Evolutionary conservation across 2,113 vertebrate genomes (phyloP), one percentile per base, ranked within the genome.

Genomic region (Burhinus bistriatus): DNA sequence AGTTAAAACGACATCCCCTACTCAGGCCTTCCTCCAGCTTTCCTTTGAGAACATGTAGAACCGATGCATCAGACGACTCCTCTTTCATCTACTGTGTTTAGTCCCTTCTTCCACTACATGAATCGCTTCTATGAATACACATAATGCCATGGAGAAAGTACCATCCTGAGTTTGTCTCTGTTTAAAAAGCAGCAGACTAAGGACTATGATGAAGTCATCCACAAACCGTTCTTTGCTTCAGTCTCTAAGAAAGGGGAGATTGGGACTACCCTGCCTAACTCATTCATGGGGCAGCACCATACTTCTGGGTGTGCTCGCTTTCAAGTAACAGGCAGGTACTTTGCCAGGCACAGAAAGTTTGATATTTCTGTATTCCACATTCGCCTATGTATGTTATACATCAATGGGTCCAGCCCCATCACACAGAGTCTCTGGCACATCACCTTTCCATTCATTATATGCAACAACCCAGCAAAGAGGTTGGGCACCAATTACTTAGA

Each of bases 401-500:
- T 25, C 19, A 88, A 51, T 2, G 10, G 47, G 2, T 51, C 23
- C 57, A 64, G 61, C 20, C 57, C 38, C 44, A 83, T 4, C 59
- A 59, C 52, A 45, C 34, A 14, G 15, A 38, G 36, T 3, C 32
- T 30, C 59, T 64, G 52, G 70, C 57, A 70, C 2, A 10, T 9
- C 68, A 44, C 27, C 54, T 29, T 73, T 62, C 34, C 27, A 47
- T 15, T 59, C 61, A 2, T 12, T 32, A 2, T 3, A 40, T 3
- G 12, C 30, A 68, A 49, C 21, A 58, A 52, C 27, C n/a, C 55
- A 61, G 44, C 66, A 38, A 68, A 68, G 36, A 82, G 2, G 1
- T 0, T 40, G 4, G 0, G 0, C 12, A 16, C 4, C 34, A 52
- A 36, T 21, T 40, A 79, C 36, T 36, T 12, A 11, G 9, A 29